Conservation (phyloP, 2,888 invertebrate genomes). For the Drosophila paracracens region DNA sequence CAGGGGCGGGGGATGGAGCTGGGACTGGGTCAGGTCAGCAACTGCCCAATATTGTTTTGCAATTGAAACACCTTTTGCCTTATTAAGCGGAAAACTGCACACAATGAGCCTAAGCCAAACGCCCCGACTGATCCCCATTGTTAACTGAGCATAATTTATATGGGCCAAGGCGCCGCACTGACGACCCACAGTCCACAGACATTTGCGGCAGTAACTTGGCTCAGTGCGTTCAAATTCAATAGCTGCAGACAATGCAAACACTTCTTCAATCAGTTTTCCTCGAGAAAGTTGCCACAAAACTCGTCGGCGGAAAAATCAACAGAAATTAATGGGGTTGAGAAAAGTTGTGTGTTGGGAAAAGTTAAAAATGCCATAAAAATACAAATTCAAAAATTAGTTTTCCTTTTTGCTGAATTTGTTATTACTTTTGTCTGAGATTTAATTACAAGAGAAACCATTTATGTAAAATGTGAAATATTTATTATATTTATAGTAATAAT, state of each 20-base stretch:
- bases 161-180: constrained; percentile 67
- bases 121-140: constrained; percentile 53
- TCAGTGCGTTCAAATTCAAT: constrained; percentile 7
- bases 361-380: background rate
- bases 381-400: background rate
- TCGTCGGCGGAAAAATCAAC: background rate
- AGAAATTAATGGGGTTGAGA: background rate
- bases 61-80: constrained; percentile 74
- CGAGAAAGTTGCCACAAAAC: constrained; percentile 10
- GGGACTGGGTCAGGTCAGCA: constrained; percentile 9
- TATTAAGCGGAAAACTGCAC: constrained; percentile 72
- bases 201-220: constrained; percentile 8
- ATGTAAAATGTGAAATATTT: background rate
- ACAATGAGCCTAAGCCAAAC: constrained; percentile 40
- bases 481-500: too few species aligned
- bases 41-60: constrained; percentile 59
- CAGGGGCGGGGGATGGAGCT: background rate
- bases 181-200: constrained; percentile 32
- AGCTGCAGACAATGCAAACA: constrained; percentile 2
- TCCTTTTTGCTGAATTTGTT: background rate
- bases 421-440: background rate
- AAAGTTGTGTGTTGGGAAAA: background rate
- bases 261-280: constrained; percentile 1
- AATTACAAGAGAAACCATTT: background rate
- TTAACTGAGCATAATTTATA: constrained; percentile 70